Evolutionary conservation across 2,888 invertebrate genomes (phyloP).

Genomic region (Archips xylosteana): DNA sequence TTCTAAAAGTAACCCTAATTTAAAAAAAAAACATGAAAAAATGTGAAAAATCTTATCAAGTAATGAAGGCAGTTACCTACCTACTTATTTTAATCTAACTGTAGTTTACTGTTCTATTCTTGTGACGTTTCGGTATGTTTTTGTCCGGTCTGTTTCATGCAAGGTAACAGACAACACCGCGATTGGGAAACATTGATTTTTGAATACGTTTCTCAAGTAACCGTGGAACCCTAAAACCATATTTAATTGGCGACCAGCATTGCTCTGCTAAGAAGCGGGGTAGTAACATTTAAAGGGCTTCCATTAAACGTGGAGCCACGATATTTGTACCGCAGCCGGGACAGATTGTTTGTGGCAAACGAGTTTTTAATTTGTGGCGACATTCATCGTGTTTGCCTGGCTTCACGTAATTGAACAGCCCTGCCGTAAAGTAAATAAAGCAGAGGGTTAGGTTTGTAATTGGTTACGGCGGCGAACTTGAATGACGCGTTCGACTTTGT

Average conservation of each 20-base stretch:
- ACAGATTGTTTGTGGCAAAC: constrained; percentile 67
- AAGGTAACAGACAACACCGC: no score
- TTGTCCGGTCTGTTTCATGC: no score
- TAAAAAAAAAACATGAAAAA: no score
- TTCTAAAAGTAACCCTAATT: not conserved
- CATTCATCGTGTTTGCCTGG: constrained; percentile 75
- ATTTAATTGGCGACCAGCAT: constrained; percentile 27
- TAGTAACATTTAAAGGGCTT: constrained; percentile 47
- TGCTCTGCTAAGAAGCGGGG: constrained; percentile 27
- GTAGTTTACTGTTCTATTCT: no score
- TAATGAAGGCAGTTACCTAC: no score
- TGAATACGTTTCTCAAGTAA: not conserved
- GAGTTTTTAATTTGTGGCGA: constrained; percentile 81
- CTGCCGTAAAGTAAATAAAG: constrained; percentile 52
- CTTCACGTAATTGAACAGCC: constrained; percentile 77
- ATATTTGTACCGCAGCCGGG: constrained; percentile 57
- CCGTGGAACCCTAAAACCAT: not conserved
- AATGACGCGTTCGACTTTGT: not conserved
- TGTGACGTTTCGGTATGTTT: no score
- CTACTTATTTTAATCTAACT: no score
- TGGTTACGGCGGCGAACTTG: constrained; percentile 11
- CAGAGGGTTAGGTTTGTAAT: constrained; percentile 37
- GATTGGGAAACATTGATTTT: not conserved
- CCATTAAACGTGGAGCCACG: constrained; percentile 48
- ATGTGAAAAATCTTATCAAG: no score